Conservation (phyloP, 2,113 vertebrate genomes). For the Embiotoca jacksoni region DNA sequence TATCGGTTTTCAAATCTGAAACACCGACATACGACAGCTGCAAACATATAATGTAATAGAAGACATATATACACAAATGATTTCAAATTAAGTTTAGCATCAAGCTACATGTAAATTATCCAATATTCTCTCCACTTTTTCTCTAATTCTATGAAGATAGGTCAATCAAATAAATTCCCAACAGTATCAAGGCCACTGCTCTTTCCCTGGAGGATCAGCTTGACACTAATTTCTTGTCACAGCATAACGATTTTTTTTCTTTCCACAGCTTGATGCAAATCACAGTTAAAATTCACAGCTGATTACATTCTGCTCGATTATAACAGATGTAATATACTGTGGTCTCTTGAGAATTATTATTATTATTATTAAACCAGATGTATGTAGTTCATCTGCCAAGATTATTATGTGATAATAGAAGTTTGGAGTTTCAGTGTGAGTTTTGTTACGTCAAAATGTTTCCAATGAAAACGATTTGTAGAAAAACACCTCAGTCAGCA, state of each 20-base stretch:
- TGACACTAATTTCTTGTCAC: background rate
- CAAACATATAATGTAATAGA: background rate
- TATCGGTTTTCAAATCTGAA: background rate
- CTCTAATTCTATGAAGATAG: conserved; percentile 8
- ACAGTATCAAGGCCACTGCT: background rate
- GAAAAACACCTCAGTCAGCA: background rate
- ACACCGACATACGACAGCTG: background rate
- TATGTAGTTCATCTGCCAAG: background rate
- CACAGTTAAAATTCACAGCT: conserved; percentile 41
- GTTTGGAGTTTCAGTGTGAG: background rate
- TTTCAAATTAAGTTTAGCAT: background rate
- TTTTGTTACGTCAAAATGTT: conserved; percentile 12
- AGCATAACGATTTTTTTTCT: background rate
- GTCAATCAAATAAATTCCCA: conserved; percentile 3
- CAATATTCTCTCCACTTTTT: background rate
- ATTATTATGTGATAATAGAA: conserved; percentile 6
- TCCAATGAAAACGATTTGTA: background rate
- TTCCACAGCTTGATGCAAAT: background rate
- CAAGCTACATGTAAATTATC: background rate
- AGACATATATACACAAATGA: background rate
- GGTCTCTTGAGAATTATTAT: conserved; percentile 39
- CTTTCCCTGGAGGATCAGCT: conserved; percentile 3
- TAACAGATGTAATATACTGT: conserved; percentile 34
- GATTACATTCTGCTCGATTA: conserved; percentile 48
- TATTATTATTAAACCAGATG: background rate